Percentiles rank a stretch among this genome's conserved stretches.
phyloP scores from a whole-genome alignment of 2,888 invertebrate genomes.

The Elysia crispata region DNA sequence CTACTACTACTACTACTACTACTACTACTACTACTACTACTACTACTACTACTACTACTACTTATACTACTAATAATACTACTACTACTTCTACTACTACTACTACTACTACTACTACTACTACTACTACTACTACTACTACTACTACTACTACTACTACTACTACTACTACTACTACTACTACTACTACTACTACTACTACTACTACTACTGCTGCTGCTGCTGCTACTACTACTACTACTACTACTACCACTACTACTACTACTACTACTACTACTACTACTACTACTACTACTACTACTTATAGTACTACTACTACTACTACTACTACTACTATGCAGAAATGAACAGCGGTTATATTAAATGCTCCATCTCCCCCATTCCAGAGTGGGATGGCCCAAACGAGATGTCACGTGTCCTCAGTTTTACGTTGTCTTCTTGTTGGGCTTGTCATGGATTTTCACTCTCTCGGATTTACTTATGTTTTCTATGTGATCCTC shows the following conservation, averaged over 20 bases:
- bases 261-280: constrained; percentile 43
- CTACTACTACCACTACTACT: constrained; percentile 37
- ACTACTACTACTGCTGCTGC: constrained; percentile 41
- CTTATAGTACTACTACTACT: constrained; percentile 52
- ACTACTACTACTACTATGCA: constrained; percentile 51
- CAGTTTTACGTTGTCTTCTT: too few species aligned
- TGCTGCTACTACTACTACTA: constrained; percentile 43
- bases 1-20: too few species aligned
- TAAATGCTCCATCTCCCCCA: too few species aligned
- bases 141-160: constrained; percentile 36
- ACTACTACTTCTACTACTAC: constrained; percentile 2
- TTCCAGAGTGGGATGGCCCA: too few species aligned
- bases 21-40: too few species aligned
- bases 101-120: constrained; percentile 48
- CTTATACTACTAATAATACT: not conserved
- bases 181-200: constrained; percentile 38
- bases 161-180: constrained; percentile 37
- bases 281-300: not conserved
- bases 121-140: constrained; percentile 48
- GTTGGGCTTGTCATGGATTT: too few species aligned
- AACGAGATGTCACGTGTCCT: too few species aligned
- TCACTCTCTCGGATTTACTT: too few species aligned
- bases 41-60: too few species aligned
- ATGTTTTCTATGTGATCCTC: too few species aligned
- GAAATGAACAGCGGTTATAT: too few species aligned